A percentile compares a stretch with the other conserved stretches of the same genome.
phyloP scores from a whole-genome alignment of 2,888 invertebrate genomes.

The Drosophila mayaguana region DNA sequence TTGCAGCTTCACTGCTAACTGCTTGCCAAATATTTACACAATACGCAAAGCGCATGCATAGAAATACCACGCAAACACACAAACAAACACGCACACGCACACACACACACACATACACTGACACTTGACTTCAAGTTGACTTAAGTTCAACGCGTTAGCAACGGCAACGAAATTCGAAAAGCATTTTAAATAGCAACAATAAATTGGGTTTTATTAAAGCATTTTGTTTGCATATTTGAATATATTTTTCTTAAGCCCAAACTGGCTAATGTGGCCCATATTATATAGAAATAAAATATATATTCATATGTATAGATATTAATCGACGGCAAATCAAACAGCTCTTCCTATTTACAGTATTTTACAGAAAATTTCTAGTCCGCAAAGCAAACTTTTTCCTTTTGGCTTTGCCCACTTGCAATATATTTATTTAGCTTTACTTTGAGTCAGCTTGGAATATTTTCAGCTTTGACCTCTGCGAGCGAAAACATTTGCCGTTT shows the following conservation, averaged over 20 bases:
- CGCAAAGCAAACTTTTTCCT: not conserved
- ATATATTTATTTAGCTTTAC: not conserved
- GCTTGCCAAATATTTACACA: conserved; percentile 77
- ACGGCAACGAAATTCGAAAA: not conserved
- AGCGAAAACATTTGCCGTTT: not conserved
- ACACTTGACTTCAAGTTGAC: conserved; percentile 11
- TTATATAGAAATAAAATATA: not conserved
- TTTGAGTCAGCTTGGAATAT: not conserved
- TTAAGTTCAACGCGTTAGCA: conserved; percentile 11
- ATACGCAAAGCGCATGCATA: conserved; percentile 61
- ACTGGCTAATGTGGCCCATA: not conserved
- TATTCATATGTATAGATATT: not conserved
- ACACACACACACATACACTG: not conserved
- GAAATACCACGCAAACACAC: conserved; percentile 16
- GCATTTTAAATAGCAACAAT: not conserved
- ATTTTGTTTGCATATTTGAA: conserved; percentile 3
- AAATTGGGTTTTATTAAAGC: conserved; percentile 7
- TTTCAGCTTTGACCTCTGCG: not conserved
- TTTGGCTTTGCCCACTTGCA: not conserved
- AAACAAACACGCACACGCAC: conserved; percentile 13
- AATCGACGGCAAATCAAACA: not conserved
- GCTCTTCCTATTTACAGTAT: not conserved
- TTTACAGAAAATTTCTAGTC: not conserved
- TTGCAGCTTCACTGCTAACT: conserved; percentile 59
- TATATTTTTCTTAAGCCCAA: not conserved